phyloP scores from a whole-genome alignment of 2,113 vertebrate genomes.

The Gobiocypris rarus region DNA sequence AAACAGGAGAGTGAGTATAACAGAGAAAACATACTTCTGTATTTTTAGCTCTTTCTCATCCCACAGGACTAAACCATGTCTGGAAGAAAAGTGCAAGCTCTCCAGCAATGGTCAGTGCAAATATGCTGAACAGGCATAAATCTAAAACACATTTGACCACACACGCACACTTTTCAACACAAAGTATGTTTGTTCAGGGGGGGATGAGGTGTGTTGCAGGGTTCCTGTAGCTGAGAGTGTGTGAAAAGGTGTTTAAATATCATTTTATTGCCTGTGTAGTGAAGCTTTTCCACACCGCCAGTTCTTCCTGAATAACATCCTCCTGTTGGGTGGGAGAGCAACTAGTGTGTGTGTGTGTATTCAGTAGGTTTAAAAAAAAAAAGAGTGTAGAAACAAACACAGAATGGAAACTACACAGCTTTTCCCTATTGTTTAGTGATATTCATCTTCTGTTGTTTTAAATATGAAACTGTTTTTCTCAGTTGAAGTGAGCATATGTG shows the following conservation, averaged over 20 bases:
- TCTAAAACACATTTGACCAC: constrained; percentile 26
- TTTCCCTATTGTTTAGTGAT: constrained; percentile 14
- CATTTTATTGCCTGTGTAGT: constrained; percentile 33
- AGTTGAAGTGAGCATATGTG: not conserved
- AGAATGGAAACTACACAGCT: not conserved
- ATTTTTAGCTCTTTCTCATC: constrained; percentile 48
- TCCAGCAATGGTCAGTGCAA: constrained; percentile 1
- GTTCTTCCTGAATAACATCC: constrained; percentile 52
- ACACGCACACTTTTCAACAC: constrained; percentile 11
- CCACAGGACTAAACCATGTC: constrained; percentile 44
- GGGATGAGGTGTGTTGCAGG: not conserved
- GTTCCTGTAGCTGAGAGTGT: constrained; percentile 3
- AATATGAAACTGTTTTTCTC: not conserved
- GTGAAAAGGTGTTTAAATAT: not conserved
- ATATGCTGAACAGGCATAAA: constrained; percentile 38
- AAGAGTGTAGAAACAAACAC: not conserved
- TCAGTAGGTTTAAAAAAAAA: not conserved
- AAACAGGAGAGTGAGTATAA: constrained; percentile 1
- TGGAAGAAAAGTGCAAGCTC: not conserved
- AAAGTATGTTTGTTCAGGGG: constrained; percentile 1
- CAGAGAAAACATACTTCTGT: constrained; percentile 16
- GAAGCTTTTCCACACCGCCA: constrained; percentile 23
- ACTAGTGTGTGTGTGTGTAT: not conserved
- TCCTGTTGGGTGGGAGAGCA: not conserved
- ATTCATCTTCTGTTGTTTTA: not conserved